phyloP scores from a whole-genome alignment of 30 jellyfish, hydroid and myxozoan genomes.

The Clytia hemisphaerica region DNA sequence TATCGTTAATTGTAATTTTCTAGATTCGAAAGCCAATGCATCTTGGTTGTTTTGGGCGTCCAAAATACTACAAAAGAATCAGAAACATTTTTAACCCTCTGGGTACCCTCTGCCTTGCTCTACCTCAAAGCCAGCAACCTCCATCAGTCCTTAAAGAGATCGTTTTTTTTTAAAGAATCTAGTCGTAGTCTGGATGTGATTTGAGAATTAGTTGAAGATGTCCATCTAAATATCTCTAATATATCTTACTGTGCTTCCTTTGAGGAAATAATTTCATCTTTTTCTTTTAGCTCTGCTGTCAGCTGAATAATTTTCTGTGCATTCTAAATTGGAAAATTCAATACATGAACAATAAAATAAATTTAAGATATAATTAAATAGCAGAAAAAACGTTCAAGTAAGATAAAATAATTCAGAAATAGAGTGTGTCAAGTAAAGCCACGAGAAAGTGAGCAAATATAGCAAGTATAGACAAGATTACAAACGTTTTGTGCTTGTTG shows the following conservation, averaged over 20 bases:
- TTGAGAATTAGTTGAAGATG: too few species aligned
- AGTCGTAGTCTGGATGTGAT: too few species aligned
- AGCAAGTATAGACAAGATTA: too few species aligned
- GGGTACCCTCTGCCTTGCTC: too few species aligned
- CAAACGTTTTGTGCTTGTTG: neutral
- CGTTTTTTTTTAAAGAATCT: too few species aligned
- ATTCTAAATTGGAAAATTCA: conserved; percentile 33
- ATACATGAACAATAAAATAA: neutral
- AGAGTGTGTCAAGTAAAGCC: neutral
- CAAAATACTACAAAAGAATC: conserved; percentile 32
- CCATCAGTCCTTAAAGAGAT: too few species aligned
- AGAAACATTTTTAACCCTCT: too few species aligned
- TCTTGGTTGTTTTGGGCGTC: conserved; percentile 62
- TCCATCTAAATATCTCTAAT: too few species aligned
- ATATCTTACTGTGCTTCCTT: conserved; percentile 86
- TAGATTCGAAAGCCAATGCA: conserved; percentile 53
- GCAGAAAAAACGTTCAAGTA: neutral
- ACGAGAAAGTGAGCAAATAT: too few species aligned
- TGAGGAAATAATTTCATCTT: conserved; percentile 52
- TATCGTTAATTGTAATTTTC: conserved; percentile 38
- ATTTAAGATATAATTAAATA: neutral
- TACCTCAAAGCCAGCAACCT: neutral
- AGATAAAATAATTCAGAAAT: neutral
- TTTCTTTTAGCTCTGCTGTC: conserved; percentile 51
- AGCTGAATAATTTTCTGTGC: conserved; percentile 68